Percentiles rank a stretch among this genome's conserved stretches.
These are phyloP conservation scores for Aelia acuminata DNA, from an alignment of 2,888 invertebrate species.

Conservation along the genomic window DNA sequence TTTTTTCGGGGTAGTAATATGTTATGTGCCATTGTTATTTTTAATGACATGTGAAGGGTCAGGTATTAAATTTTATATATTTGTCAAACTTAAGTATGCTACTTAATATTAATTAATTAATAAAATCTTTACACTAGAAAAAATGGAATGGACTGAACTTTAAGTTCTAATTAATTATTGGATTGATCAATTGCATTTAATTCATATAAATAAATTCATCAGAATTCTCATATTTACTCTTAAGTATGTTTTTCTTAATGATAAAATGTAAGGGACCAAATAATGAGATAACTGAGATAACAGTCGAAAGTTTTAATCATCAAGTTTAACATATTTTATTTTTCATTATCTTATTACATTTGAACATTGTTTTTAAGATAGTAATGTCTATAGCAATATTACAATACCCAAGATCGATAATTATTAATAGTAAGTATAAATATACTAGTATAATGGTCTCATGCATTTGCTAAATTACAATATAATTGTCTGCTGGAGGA, in stretches of 20 bases:
- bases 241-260: background rate
- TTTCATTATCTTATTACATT: background rate
- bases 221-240: background rate
- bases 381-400: background rate
- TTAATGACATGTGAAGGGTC: constrained; percentile 55
- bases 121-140: background rate
- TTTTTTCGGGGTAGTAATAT: constrained; percentile 55
- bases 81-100: background rate
- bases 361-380: background rate
- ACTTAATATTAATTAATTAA: background rate
- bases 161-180: background rate
- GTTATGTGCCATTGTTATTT: constrained; percentile 60
- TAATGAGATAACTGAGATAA: background rate
- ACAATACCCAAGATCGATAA: background rate
- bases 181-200: background rate
- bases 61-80: constrained; percentile 2
- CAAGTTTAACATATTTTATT: background rate
- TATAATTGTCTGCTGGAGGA: background rate
- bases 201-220: background rate
- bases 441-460: constrained; percentile 7
- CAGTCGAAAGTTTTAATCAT: background rate
- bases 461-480: background rate
- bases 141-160: background rate
- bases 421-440: background rate
- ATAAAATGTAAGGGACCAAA: constrained; percentile 41